Percentiles rank a stretch among this genome's conserved stretches.
phyloP scores from a whole-genome alignment of 2,888 invertebrate genomes.

The Mythimna albipuncta region DNA sequence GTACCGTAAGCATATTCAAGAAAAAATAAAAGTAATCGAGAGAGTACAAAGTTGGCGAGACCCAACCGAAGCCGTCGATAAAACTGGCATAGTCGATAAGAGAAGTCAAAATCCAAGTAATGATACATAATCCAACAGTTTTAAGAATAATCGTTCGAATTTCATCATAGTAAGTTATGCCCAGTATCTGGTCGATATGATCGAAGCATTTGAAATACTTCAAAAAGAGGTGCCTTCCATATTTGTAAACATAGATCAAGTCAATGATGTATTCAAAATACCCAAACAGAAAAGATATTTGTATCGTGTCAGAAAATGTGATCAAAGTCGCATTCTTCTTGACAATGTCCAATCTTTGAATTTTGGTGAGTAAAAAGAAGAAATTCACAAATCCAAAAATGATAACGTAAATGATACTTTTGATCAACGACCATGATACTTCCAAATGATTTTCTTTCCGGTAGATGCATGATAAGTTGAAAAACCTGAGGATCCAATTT shows the following conservation, averaged over 20 bases:
- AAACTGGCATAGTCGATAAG: conserved; percentile 50
- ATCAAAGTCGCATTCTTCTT: background rate
- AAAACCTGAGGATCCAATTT: conserved; percentile 41
- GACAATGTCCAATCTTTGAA: conserved; percentile 17
- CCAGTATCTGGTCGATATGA: conserved; percentile 60
- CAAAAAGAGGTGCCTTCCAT: conserved; percentile 39
- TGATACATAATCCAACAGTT: conserved; percentile 16
- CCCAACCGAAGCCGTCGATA: conserved; percentile 32
- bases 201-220: conserved; percentile 61
- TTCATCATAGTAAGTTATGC: conserved; percentile 46
- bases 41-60: conserved; percentile 26
- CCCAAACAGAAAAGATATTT: conserved; percentile 51
- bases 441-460: conserved; percentile 19
- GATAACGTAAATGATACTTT: conserved; percentile 20
- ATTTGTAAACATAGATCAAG: conserved; percentile 58
- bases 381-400: conserved; percentile 37
- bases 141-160: conserved; percentile 52
- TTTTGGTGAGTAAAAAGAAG: conserved; percentile 34
- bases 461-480: conserved; percentile 46
- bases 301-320: conserved; percentile 52
- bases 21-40: conserved; percentile 63
- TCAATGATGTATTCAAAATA: conserved; percentile 62
- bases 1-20: conserved; percentile 52
- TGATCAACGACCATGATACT: conserved; percentile 33
- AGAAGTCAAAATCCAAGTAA: conserved; percentile 12